Conservation (phyloP, 1,140 invertebrate genomes). For the Meteorus sp. region DNA sequence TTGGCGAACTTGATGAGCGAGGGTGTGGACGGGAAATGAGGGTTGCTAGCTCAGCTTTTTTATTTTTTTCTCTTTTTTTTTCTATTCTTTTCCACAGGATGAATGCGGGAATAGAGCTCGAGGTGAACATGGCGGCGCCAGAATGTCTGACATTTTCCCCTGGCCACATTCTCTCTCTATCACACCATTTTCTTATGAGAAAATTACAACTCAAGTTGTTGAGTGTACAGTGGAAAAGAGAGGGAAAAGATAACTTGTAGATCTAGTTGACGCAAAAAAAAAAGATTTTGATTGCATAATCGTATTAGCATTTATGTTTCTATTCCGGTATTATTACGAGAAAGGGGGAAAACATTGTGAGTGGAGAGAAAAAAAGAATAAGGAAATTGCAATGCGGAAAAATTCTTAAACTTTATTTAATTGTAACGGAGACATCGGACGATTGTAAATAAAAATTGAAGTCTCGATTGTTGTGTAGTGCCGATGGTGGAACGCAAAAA, state of each 20-base stretch:
- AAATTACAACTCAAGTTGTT: not conserved
- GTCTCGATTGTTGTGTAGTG: not conserved
- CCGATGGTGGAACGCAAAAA: not conserved
- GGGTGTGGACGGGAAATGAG: not conserved
- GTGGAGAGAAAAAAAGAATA: too few species aligned
- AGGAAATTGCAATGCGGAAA: too few species aligned
- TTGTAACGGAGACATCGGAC: not conserved
- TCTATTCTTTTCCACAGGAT: not conserved
- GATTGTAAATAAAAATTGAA: not conserved
- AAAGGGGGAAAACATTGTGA: too few species aligned
- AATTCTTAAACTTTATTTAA: not conserved
- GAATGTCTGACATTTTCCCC: slow-evolving; percentile 6
- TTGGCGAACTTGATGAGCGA: slow-evolving; percentile 7
- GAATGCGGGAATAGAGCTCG: not conserved
- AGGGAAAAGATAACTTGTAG: too few species aligned
- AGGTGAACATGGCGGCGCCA: slow-evolving; percentile 4
- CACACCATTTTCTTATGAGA: slow-evolving; percentile 1
- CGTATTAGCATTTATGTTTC: too few species aligned
- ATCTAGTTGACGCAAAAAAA: too few species aligned
- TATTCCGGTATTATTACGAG: too few species aligned
- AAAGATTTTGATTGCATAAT: too few species aligned
- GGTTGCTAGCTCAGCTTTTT: slow-evolving; percentile 2
- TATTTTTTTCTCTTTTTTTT: slow-evolving; percentile 7
- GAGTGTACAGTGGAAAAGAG: too few species aligned
- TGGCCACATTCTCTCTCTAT: not conserved